Evolutionary conservation across 2,113 vertebrate genomes (phyloP), one percentile per base, ranked within the genome.

Genomic region (Lepisosteus osseus): DNA sequence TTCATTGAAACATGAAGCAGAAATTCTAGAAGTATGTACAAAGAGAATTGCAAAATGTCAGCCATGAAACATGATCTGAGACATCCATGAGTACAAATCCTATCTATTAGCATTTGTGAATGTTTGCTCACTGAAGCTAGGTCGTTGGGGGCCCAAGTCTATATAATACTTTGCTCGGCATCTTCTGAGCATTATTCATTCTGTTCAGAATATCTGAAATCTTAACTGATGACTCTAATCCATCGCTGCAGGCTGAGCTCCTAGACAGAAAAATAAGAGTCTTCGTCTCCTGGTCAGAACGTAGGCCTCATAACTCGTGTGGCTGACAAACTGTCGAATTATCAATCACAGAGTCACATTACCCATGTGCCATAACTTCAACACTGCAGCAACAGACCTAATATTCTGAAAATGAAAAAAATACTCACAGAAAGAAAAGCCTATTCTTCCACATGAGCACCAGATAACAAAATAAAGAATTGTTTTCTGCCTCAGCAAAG

Each of bases 51-150:
- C 47, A 51, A 83, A 86, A 77, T 51, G 79, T 80, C 83, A 61
- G 61, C 72, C 77, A 80, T 84, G 80, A 85, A 64, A 69, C 82
- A 77, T 84, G 74, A 59, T 61, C 78, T 74, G 63, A 76, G 72
- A 77, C 80, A 79, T 14, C 78, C 44, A 67, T 72, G 62, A 79
- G 70, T 81, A 73, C 83, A 84, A 80, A 80, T 82, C 80, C 69
- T 74, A 72, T 81, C 67, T 87, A 51, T 51, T 51, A 51, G 83
- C 79, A 74, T 77, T 54, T 66, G 13, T 64, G 61, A 64, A 40
- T 69, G 61, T 51, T 51, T 1, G 77, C 75, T 44, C 54, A 56
- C 13, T 55, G 15, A 62, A 72, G n/a, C 56, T 47, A 47, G 51
- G 59, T 13, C 29, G 9, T 65, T 3, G 63, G 63, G 12, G 78